Base-by-base conservation (phyloP, 2,888 invertebrate genomes). In the Eupithecia tripunctaria region DNA sequence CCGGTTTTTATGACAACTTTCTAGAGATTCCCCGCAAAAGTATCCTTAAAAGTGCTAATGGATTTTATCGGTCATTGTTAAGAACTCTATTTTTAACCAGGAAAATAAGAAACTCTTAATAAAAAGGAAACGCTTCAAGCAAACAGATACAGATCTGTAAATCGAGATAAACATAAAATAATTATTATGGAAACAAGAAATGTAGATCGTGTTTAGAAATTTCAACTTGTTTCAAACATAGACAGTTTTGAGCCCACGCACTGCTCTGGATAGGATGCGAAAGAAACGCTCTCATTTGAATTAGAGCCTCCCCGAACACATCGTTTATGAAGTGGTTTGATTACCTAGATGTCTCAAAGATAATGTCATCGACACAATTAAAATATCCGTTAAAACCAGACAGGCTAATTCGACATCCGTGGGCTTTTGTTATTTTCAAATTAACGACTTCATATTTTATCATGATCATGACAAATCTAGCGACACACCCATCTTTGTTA, bases 1-100 rank as follows among this genome's bases (percentile, higher is more conserved):
- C 89, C 87, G 87, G 90, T 91, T 90, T 88, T 89, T 88, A 85
- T 89, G 85, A 87, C 85, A 85, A 90, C 90, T 92, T 93, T 91
- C 91, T 93, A 93, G 86, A 91, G 91, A 91, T 92, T 92, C 93
- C 67, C 88, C 88, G 79, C 84, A 83, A 78, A 80, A 72, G 88
- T 84, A 87, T 82, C 91, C 93, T 87, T 91, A 92, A 82, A 90
- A 91, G 91, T 91, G 93, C 90, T 89, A 88, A 91, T 89, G 87
- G 84, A 80, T 82, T 87, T 88, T 88, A 87, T 88, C 86, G 83
- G 74, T 76, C 74, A 80, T 83, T 76, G 66, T 76, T 67, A 63
- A 67, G 69, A 51, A 65, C 12, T 63, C 67, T 64, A 66, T 66
- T 65, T 56, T 43, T 68, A 68, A 18, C 29, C 10, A 41, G 29